Base-by-base conservation (phyloP, 2,888 invertebrate species). In the Hipparchia semele region DNA sequence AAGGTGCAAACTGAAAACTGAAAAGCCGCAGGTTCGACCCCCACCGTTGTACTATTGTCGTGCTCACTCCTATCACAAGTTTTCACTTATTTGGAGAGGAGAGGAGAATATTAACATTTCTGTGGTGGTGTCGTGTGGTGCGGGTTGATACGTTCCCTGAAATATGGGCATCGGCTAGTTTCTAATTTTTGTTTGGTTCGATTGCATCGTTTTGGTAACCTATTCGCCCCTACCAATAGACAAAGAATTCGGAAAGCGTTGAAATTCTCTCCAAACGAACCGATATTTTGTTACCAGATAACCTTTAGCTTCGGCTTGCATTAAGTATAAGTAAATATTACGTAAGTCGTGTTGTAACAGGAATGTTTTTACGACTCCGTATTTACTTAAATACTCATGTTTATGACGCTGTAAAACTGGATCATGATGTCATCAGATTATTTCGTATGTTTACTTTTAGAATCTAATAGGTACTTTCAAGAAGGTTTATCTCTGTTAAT, bases 231-330 rank as follows among this genome's bases (percentile, higher is more conserved):
- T 13, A 6, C 2, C 8, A 61, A 13, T 54, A 62, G 46, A 51
- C 23, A 3, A 70, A 13, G 9, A 60, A 66, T 69, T 68, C 46
- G 56, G 45, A 69, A 53, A 45, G 39, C 53, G 65, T 51, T 49
- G 62, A 68, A 64, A 9, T 45, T 69, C 58, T 65, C 49, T 59
- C 3, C 51, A 69, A 66, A 58, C 54, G 10, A 68, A 65, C 68
- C 46, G 54, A 70, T 67, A 70, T 70, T 73, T 49, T 73, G 33
- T 66, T 62, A 70, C 46, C 49, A 61, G 73, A 68, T 73, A 73
- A 67, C 70, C 60, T 64, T 73, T 70, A 70, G 58, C 67, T 61
- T 49, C 49, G 59, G 66, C 54, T 60, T 7, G 12, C 59, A 39
- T 66, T 62, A 51, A 70, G 58, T 68, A 46, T 12, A 56, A 49